Evolutionary conservation across 1,140 invertebrate species (phyloP).

Genomic region (Sarcophaga peregrina): DNA sequence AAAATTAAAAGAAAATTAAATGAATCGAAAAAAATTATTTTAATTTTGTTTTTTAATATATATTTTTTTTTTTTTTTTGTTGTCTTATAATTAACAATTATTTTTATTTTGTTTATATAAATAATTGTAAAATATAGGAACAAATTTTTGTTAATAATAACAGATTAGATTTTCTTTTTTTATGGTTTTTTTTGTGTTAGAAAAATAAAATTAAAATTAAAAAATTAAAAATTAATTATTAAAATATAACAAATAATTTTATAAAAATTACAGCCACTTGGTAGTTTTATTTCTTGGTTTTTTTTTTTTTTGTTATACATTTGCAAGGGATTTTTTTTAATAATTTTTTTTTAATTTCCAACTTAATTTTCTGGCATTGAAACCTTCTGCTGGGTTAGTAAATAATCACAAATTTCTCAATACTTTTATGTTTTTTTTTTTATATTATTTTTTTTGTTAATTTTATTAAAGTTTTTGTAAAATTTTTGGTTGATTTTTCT

Average conservation of each 20-base stretch:
- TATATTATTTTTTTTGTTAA: background rate
- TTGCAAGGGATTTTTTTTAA: background rate
- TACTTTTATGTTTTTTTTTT: background rate
- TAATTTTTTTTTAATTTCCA: background rate
- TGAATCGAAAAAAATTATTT: too few relatives aligned
- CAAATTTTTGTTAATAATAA: background rate
- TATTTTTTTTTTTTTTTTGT: background rate
- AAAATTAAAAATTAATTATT: constrained; percentile 7
- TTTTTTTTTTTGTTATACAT: background rate
- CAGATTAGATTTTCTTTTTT: background rate
- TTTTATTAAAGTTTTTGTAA: too few relatives aligned
- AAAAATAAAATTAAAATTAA: background rate
- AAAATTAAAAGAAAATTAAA: background rate
- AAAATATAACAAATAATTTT: constrained; percentile 28
- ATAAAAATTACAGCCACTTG: constrained; percentile 14
- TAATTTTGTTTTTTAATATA: background rate
- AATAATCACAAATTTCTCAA: background rate
- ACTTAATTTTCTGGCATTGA: background rate
- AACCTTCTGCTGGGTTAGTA: too few relatives aligned
- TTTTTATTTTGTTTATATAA: background rate
- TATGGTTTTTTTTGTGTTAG: background rate
- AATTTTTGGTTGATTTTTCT: too few relatives aligned
- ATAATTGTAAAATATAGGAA: constrained; percentile 15
- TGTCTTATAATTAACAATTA: constrained; percentile 32
- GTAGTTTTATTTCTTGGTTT: background rate